These are phyloP conservation scores for Poeciliopsis presidionis DNA, from an alignment of 2,797 vertebrate genomes.

Conservation along the genomic window DNA sequence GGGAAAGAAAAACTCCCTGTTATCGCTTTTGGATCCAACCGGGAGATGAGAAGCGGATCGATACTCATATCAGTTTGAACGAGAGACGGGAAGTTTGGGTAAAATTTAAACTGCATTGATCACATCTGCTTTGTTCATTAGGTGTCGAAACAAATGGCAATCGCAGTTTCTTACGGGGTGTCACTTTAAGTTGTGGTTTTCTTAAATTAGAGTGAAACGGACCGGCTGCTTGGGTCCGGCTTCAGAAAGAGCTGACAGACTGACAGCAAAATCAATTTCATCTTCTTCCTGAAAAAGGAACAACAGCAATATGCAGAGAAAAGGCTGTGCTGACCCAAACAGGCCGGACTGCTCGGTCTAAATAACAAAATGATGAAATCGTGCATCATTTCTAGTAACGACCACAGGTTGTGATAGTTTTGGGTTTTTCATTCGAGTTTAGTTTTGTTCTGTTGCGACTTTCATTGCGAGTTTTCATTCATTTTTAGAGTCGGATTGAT, in stretches of 20 bases:
- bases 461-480: too few species aligned
- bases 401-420: too few species aligned
- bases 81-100: neutral
- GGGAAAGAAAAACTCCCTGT: neutral
- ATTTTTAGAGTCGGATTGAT: too few species aligned
- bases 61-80: neutral
- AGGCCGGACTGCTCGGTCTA: neutral
- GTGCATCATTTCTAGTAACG: too few species aligned
- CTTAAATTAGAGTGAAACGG: neutral
- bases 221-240: neutral
- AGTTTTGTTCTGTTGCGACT: too few species aligned
- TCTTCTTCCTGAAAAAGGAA: neutral
- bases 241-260: neutral
- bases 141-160: neutral
- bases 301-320: neutral
- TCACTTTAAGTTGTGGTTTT: neutral
- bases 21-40: neutral
- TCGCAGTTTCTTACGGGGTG: neutral
- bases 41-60: neutral
- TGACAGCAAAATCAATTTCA: neutral
- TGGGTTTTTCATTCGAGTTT: too few species aligned
- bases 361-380: neutral
- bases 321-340: neutral
- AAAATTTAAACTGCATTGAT: neutral
- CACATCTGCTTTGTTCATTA: neutral